Conservation (phyloP, 2,113 vertebrate genomes). For the Hylia prasina region DNA sequence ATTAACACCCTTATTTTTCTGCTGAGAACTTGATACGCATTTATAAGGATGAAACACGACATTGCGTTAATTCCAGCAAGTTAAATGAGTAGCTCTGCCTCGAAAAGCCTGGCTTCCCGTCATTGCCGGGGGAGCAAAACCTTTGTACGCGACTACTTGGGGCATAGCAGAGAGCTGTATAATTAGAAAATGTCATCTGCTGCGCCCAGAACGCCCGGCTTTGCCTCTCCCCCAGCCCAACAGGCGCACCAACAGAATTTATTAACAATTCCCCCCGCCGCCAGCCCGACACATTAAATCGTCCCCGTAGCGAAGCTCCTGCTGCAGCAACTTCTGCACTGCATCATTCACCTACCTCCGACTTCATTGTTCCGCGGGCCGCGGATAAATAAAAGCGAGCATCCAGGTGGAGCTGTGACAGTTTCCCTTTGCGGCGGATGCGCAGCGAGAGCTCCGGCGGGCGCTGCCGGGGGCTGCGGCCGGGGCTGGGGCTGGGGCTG, state of each 20-base stretch:
- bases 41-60: background rate
- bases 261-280: background rate
- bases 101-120: background rate
- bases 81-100: background rate
- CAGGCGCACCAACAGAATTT: background rate
- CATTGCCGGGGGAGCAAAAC: background rate
- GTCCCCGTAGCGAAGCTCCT: constrained; percentile 19
- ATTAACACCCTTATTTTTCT: constrained; percentile 43
- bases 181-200: constrained; percentile 35
- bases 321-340: constrained; percentile 71
- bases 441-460: background rate
- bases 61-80: background rate
- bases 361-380: constrained; percentile 62
- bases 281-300: constrained; percentile 23
- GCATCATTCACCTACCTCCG: constrained; percentile 76
- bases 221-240: background rate
- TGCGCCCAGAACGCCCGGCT: background rate
- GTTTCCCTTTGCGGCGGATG: constrained; percentile 17
- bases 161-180: constrained; percentile 60
- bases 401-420: constrained; percentile 12
- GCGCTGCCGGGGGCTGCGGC: constrained; percentile 12
- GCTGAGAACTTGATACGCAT: constrained; percentile 5
- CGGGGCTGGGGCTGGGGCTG: constrained; percentile 10
- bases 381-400: background rate
- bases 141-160: background rate